phyloP scores from a whole-genome alignment of 2,113 vertebrate species.

The Nipponia nippon region DNA sequence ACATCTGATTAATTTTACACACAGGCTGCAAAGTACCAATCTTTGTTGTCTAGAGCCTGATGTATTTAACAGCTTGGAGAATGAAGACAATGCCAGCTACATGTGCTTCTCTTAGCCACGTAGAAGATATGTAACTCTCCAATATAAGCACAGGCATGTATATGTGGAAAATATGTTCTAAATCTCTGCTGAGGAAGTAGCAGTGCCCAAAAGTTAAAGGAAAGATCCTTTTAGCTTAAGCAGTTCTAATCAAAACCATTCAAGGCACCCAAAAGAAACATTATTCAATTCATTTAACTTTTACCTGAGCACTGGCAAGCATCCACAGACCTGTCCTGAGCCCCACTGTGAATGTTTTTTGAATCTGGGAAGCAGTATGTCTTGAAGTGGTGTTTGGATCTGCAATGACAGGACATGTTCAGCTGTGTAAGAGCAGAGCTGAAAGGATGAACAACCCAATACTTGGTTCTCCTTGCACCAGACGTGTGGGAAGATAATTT shows the following conservation, averaged over 20 bases:
- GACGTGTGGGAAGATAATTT: neutral
- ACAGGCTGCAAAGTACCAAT: neutral
- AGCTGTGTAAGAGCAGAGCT: neutral
- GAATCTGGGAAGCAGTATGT: neutral
- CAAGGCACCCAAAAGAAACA: neutral
- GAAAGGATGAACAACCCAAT: neutral
- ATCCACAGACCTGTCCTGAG: neutral
- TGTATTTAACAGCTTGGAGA: neutral
- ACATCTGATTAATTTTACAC: neutral
- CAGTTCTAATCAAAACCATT: neutral
- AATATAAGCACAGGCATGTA: neutral
- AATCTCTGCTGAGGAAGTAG: neutral
- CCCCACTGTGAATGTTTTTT: neutral
- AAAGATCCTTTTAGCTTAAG: neutral
- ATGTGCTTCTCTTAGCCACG: neutral
- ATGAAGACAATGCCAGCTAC: neutral
- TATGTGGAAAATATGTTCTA: neutral
- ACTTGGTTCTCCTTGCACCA: neutral
- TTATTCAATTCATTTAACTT: neutral
- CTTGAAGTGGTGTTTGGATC: neutral
- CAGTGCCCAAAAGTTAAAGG: neutral
- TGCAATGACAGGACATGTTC: neutral
- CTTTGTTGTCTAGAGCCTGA: neutral
- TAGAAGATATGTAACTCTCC: neutral
- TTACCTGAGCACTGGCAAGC: neutral